Evolutionary conservation across 1,140 invertebrate species (phyloP), one percentile per base, ranked within the genome.

Genomic region (Papilio aristodemus): DNA sequence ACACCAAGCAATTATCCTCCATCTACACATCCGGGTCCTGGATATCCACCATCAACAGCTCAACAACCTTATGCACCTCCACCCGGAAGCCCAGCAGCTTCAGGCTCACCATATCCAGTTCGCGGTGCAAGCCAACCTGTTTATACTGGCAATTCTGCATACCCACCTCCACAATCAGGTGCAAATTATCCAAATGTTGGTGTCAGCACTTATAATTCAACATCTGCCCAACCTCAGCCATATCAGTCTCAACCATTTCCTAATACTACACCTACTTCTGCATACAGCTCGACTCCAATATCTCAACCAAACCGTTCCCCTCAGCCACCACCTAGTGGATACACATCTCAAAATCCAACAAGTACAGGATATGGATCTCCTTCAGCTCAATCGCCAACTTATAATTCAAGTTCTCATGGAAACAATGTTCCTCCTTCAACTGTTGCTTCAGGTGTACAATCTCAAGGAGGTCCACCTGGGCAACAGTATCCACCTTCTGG

Each of bases 231-330:
- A 54, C 87, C 86, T 25, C 89, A 91, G 70, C 82, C 90, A 22
- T 92, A 92, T 80, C 91, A 91, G 69, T 84, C 89, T 5, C 91
- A 92, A 76, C 87, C 90, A 37, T 92, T 92, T 62, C 84, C 90
- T 46, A 91, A 91, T 41, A 88, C 86, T 50, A 90, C 91, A 46
- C 89, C 91, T 9, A 89, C 90, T 54, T 86, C 89, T 69, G 87
- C 84, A 39, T 92, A 92, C 60, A 89, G 87, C 70, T 86, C 91
- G 27, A 86, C 91, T 25, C 86, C 91, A 25, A 86, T 91, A 9
- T 89, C 91, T 10, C 91, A 92, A 68, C 91, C 91, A 6, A 92
- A 91, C 72, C 83, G 91, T 14, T 92, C 91, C 25, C 91, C 91
- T 19, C 91, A 92, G 78, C 91, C 91, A 25, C 88, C 85, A 36